These are phyloP conservation scores for Lepidurus arcticus DNA, from an alignment of 1,140 invertebrate species.

Conservation along the genomic window DNA sequence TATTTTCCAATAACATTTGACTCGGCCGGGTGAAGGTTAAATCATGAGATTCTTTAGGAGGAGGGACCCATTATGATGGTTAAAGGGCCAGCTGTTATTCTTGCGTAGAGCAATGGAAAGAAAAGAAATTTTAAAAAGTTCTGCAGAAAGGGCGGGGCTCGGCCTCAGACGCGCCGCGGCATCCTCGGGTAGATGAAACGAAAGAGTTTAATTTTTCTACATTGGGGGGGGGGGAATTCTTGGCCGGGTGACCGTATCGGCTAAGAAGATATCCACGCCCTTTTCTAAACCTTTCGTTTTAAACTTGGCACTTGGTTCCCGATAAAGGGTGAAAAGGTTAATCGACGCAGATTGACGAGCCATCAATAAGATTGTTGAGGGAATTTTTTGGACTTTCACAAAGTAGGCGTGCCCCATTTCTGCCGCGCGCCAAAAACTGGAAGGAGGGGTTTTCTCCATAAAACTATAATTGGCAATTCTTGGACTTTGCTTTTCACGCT, in stretches of 20 bases:
- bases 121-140: not conserved
- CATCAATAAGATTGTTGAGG: not conserved
- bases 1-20: not conserved
- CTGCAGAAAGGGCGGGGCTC: not conserved
- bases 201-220: too few relatives aligned
- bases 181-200: not conserved
- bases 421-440: not conserved
- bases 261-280: not conserved
- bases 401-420: not conserved
- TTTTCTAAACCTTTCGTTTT: not conserved
- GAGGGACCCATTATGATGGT: not conserved
- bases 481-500: not conserved
- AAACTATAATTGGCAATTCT: not conserved
- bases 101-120: not conserved
- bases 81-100: constrained; percentile 4
- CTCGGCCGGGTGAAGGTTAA: not conserved
- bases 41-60: not conserved
- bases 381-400: not conserved
- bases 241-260: not conserved
- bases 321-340: constrained; percentile 18
- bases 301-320: not conserved
- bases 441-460: not conserved
- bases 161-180: not conserved
- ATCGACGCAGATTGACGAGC: not conserved
- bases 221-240: not conserved